phyloP scores from a whole-genome alignment of 2,113 vertebrate genomes.

The Eulemur macaco region DNA sequence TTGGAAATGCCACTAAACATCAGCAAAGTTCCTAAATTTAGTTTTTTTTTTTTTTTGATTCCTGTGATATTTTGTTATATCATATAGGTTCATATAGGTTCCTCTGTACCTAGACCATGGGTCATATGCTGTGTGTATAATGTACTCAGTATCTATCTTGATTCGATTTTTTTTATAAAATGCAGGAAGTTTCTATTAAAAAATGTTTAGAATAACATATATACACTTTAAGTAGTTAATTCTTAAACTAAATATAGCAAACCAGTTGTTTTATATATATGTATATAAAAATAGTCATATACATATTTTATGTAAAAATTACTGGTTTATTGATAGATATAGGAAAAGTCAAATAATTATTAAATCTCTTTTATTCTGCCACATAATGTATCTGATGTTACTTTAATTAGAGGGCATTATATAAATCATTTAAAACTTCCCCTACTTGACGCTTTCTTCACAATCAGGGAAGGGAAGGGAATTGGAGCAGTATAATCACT shows the following conservation, averaged over 20 bases:
- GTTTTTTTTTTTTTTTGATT: not conserved
- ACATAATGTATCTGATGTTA: not conserved
- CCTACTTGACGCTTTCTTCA: not conserved
- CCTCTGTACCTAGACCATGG: not conserved
- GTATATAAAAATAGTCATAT: too few species aligned
- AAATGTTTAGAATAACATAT: not conserved
- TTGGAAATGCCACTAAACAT: not conserved
- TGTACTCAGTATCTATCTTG: not conserved
- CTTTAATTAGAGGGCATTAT: not conserved
- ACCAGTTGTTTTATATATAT: not conserved
- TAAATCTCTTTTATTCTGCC: not conserved
- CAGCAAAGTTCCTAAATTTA: not conserved
- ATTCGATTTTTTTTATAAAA: not conserved
- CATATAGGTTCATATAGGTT: not conserved
- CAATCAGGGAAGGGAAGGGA: not conserved
- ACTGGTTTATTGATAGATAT: not conserved
- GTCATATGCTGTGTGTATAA: not conserved
- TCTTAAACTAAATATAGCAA: not conserved
- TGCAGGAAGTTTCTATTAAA: not conserved
- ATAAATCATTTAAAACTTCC: not conserved
- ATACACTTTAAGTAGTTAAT: not conserved
- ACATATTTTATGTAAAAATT: not conserved
- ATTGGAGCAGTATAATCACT: not conserved
- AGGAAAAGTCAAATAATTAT: not conserved
- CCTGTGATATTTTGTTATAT: not conserved